A percentile compares a stretch with the other conserved stretches of the same genome.
phyloP scores from a whole-genome alignment of 2,113 vertebrate genomes.

The Hymenochirus boettgeri region DNA sequence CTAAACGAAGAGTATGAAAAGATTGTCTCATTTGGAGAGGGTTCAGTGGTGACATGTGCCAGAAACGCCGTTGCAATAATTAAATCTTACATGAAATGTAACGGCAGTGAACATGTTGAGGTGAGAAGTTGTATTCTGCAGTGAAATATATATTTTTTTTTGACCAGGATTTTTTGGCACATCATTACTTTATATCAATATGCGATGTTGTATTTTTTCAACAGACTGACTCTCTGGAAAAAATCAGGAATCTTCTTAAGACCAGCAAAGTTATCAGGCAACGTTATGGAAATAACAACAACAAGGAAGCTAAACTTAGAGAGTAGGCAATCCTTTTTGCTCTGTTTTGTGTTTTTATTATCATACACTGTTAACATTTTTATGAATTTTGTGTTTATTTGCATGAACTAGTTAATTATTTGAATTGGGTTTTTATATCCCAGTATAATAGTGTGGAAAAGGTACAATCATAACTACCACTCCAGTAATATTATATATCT shows the following conservation, averaged over 20 bases:
- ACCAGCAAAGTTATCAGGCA: slow-evolving; percentile 75
- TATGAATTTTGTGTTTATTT: too few species aligned
- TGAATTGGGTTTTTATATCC: too few species aligned
- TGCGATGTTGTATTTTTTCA: slow-evolving; percentile 27
- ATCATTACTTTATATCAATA: too few species aligned
- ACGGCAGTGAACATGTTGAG: slow-evolving; percentile 57
- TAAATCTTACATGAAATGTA: slow-evolving; percentile 64
- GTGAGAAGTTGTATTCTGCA: too few species aligned
- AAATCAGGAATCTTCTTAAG: slow-evolving; percentile 76
- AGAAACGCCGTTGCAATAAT: slow-evolving; percentile 65
- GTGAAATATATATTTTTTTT: background rate
- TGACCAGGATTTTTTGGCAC: background rate
- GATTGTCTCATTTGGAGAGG: slow-evolving; percentile 56
- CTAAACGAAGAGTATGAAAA: slow-evolving; percentile 70
- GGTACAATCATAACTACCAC: too few species aligned
- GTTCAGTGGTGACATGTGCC: slow-evolving; percentile 52
- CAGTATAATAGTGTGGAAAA: too few species aligned
- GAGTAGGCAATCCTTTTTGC: slow-evolving; percentile 66
- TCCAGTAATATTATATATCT: too few species aligned
- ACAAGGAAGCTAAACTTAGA: slow-evolving; percentile 76
- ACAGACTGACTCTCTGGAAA: slow-evolving; percentile 60
- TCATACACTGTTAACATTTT: too few species aligned
- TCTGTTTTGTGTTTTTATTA: background rate
- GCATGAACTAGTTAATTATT: too few species aligned
- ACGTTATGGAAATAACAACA: slow-evolving; percentile 53